A percentile compares a stretch with the other conserved stretches of the same genome.
Conservation (phyloP, 2,888 invertebrate genomes). For the Cephus runcator region DNA sequence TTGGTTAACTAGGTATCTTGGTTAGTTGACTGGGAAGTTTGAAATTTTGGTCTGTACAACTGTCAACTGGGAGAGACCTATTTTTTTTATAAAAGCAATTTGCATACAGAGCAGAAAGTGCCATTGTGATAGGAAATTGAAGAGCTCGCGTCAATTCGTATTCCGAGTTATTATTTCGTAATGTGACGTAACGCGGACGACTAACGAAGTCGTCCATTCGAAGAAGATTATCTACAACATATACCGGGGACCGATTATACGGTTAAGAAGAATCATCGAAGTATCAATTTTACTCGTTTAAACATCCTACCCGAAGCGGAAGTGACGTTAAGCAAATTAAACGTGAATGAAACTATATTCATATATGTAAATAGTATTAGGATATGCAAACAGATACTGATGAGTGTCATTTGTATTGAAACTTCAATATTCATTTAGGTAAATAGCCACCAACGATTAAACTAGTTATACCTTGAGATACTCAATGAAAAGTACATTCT, state of each 20-base stretch:
- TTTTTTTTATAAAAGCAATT: slow-evolving; percentile 47
- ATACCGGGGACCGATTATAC: background rate
- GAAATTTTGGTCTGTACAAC: too few relatives aligned
- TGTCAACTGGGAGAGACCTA: background rate
- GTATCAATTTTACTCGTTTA: background rate
- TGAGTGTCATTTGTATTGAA: background rate
- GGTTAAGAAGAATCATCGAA: background rate
- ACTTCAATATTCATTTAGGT: background rate
- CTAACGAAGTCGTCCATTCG: background rate
- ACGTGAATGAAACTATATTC: background rate
- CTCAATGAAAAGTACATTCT: background rate
- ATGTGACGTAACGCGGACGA: background rate
- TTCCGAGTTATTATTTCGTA: too few relatives aligned
- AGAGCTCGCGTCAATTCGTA: slow-evolving; percentile 15
- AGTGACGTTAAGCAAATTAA: background rate
- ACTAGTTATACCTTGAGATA: background rate
- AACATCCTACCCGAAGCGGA: background rate
- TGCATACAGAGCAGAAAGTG: slow-evolving; percentile 41
- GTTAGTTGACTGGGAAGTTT: too few relatives aligned
- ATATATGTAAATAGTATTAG: background rate
- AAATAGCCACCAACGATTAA: background rate
- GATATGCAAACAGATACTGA: background rate
- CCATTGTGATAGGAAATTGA: slow-evolving; percentile 48
- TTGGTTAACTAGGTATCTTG: too few relatives aligned
- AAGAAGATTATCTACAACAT: background rate